Conservation (phyloP, 2,797 vertebrate species). For the Onychomys leucogaster region DNA sequence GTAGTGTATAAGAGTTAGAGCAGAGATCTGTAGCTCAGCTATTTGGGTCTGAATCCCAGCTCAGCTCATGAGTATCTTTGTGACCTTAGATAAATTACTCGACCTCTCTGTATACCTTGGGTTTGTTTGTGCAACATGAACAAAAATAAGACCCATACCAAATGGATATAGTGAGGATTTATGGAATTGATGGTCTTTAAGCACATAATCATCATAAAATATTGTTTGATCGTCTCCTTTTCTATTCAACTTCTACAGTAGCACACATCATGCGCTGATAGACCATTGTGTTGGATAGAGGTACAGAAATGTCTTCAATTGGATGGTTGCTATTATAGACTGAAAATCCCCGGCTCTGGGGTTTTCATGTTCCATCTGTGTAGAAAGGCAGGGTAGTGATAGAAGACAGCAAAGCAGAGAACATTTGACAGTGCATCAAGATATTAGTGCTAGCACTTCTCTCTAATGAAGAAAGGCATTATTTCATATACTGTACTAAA, state of each 20-base stretch:
- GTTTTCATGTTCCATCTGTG: constrained; percentile 44
- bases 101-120: constrained; percentile 49
- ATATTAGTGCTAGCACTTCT: constrained; percentile 9
- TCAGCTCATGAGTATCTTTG: constrained; percentile 6
- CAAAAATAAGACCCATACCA: not conserved
- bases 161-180: constrained; percentile 1
- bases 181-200: constrained; percentile 35
- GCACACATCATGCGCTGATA: constrained; percentile 15
- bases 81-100: constrained; percentile 13
- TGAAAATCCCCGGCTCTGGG: constrained; percentile 1
- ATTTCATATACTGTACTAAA: constrained; percentile 64
- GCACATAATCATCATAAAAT: constrained; percentile 53
- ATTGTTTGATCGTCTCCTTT: not conserved
- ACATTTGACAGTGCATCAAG: constrained; percentile 51
- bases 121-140: not conserved
- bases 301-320: constrained; percentile 42
- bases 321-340: constrained; percentile 19
- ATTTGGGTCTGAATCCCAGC: not conserved
- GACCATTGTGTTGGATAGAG: constrained; percentile 1
- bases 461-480: constrained; percentile 65
- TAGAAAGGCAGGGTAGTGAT: constrained; percentile 50
- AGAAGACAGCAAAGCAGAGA: constrained; percentile 38
- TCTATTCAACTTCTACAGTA: constrained; percentile 18
- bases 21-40: not conserved
- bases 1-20: not conserved